Evolutionary conservation across 2,888 invertebrate species (phyloP).

Genomic region (Trissolcus japonicus): DNA sequence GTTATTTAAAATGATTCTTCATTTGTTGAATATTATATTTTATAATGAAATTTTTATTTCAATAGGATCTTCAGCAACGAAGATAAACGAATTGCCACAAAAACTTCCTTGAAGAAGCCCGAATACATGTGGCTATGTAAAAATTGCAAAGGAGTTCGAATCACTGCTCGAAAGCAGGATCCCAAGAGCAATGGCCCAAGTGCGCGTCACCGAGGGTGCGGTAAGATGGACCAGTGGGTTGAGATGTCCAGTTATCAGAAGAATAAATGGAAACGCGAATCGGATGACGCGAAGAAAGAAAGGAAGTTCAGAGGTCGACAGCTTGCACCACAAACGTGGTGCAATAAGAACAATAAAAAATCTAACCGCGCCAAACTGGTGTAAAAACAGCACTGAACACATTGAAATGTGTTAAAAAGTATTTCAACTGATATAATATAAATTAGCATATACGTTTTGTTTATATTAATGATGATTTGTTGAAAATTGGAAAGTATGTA

Average conservation of each 20-base stretch:
- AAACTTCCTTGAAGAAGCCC: not conserved
- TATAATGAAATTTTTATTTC: too few species aligned
- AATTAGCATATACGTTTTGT: too few species aligned
- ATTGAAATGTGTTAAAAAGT: too few species aligned
- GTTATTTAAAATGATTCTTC: too few species aligned
- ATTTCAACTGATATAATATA: too few species aligned
- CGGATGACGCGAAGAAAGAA: not conserved
- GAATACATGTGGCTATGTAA: not conserved
- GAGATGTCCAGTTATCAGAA: not conserved
- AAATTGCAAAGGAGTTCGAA: not conserved
- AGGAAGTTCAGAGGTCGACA: not conserved
- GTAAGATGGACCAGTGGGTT: not conserved
- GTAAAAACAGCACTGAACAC: too few species aligned
- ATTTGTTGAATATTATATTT: too few species aligned
- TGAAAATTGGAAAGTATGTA: too few species aligned
- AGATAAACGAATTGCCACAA: not conserved
- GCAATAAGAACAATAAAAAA: too few species aligned
- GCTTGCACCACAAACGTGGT: constrained; percentile 1
- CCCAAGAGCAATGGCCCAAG: not conserved
- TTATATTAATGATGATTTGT: too few species aligned
- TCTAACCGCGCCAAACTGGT: too few species aligned
- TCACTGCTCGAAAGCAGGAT: not conserved
- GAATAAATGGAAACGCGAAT: not conserved
- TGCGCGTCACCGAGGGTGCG: not conserved
- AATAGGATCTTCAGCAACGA: too few species aligned